These are phyloP conservation scores for Zelleria hepariella DNA, from an alignment of 2,888 invertebrate species.

Conservation along the genomic window DNA sequence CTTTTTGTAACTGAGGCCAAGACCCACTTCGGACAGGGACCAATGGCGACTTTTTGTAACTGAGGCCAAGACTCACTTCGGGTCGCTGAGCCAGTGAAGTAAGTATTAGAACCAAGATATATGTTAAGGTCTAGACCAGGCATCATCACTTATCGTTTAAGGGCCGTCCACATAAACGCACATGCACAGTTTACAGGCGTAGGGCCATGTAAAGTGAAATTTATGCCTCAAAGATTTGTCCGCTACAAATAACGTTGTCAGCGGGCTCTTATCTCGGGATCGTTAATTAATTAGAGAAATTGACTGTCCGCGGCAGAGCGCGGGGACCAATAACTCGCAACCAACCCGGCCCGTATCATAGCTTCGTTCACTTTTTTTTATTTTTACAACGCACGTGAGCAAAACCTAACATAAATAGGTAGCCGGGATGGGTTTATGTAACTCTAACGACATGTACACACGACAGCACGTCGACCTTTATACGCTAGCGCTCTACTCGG, in stretches of 20 bases:
- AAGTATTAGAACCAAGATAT: too few species aligned
- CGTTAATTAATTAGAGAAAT: conserved; percentile 73
- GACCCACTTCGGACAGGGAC: too few species aligned
- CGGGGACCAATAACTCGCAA: conserved; percentile 70
- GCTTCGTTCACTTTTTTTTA: conserved; percentile 63
- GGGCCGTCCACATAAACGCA: conserved; percentile 41
- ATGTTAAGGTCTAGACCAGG: neutral
- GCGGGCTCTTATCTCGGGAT: conserved; percentile 66
- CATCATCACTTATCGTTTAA: conserved; percentile 39
- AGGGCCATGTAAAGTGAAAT: conserved; percentile 64
- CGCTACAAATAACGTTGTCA: conserved; percentile 72
- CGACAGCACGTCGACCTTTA: too few species aligned
- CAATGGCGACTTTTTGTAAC: too few species aligned
- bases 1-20: too few species aligned
- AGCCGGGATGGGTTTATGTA: conserved; percentile 34
- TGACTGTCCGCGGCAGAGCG: conserved; percentile 63
- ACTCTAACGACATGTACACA: conserved; percentile 2
- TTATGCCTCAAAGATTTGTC: conserved; percentile 70
- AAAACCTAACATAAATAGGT: conserved; percentile 63
- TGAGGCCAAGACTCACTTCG: too few species aligned
- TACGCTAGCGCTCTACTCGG: too few species aligned
- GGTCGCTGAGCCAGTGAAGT: too few species aligned
- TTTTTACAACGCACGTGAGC: conserved; percentile 68
- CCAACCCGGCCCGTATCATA: conserved; percentile 68
- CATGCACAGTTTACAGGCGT: conserved; percentile 65